Percentiles rank a stretch among this genome's conserved stretches.
Conservation (phyloP, 2,113 vertebrate species). For the Alectura lathami region DNA sequence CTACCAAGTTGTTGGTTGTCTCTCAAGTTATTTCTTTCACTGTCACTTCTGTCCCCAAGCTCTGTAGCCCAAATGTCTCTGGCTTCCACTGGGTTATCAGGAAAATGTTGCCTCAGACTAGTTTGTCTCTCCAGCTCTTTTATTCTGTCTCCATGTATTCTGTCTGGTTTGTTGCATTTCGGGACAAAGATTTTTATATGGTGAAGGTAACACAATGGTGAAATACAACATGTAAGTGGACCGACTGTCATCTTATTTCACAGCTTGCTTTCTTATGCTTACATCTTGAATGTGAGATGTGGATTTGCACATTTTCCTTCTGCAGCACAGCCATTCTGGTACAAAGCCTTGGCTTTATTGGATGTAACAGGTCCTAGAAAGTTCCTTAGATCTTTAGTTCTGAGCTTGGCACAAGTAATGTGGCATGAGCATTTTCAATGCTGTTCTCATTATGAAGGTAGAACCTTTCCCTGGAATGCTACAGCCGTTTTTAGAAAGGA, state of each 20-base stretch:
- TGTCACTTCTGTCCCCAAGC: background rate
- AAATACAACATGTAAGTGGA: slow-evolving; percentile 3
- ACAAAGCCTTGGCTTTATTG: slow-evolving; percentile 22
- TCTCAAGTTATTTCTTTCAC: background rate
- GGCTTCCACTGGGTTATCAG: background rate
- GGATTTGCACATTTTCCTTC: slow-evolving; percentile 34
- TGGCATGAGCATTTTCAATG: slow-evolving; percentile 35
- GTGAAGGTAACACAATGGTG: background rate
- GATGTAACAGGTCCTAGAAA: slow-evolving; percentile 38
- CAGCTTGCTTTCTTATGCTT: background rate
- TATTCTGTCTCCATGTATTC: background rate
- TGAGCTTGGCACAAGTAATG: slow-evolving; percentile 53
- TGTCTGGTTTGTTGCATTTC: background rate
- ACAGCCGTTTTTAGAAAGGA: slow-evolving; percentile 46
- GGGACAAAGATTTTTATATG: background rate
- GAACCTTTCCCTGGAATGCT: slow-evolving; percentile 29
- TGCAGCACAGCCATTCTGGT: background rate
- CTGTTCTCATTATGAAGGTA: slow-evolving; percentile 51
- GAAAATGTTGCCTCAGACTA: background rate
- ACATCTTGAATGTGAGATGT: background rate
- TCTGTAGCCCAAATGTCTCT: background rate
- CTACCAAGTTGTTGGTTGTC: background rate
- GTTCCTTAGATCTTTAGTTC: slow-evolving; percentile 51
- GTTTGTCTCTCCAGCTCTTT: background rate
- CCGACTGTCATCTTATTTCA: slow-evolving; percentile 37